Evolutionary conservation across 1,140 invertebrate species (phyloP).

Genomic region (Brachionus paranguensis): DNA sequence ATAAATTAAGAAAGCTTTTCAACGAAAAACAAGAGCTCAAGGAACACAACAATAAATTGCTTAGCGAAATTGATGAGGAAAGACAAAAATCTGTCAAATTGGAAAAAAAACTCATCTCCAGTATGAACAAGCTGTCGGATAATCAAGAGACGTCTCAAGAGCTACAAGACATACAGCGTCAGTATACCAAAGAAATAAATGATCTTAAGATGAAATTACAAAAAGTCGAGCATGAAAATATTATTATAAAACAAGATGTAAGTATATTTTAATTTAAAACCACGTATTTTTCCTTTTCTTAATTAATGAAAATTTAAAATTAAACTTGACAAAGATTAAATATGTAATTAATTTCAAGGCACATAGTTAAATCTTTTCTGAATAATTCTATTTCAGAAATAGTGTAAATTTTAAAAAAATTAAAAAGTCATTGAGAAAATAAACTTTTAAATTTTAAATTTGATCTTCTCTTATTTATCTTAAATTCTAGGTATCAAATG

Average conservation of each 20-base stretch:
- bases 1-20: conserved; percentile 20
- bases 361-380: too few species aligned
- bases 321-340: too few species aligned
- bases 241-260: conserved; percentile 36
- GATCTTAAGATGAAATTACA: conserved; percentile 38
- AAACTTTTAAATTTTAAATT: too few species aligned
- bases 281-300: not conserved
- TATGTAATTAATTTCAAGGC: too few species aligned
- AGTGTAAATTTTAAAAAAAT: too few species aligned
- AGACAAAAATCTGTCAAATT: not conserved
- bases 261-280: not conserved
- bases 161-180: conserved; percentile 34
- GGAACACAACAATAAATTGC: not conserved
- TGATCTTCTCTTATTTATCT: too few species aligned
- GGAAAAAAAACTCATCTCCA: conserved; percentile 24
- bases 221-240: conserved; percentile 37
- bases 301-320: too few species aligned
- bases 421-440: too few species aligned
- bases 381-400: too few species aligned
- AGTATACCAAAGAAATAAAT: conserved; percentile 37
- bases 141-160: conserved; percentile 23
- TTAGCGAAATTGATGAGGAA: conserved; percentile 23
- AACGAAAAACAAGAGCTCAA: conserved; percentile 35
- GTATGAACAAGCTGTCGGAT: not conserved
- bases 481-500: too few species aligned